Base-by-base conservation (phyloP, 2,797 vertebrate species). In the Halcyon leucocephala region DNA sequence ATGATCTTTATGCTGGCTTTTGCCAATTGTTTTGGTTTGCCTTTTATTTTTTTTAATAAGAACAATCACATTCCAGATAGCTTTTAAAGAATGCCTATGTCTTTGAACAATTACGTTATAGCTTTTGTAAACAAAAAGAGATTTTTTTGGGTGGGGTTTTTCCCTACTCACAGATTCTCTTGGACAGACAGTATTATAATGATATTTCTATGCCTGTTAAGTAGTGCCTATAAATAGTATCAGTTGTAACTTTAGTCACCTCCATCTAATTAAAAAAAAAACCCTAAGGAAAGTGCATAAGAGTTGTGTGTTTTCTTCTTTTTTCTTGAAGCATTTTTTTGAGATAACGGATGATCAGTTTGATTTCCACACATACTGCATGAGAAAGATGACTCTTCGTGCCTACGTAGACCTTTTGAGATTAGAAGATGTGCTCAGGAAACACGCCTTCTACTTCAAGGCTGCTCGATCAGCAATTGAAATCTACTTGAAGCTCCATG, bases 381-480 rank as follows among this genome's bases (percentile, higher is more conserved):
- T 98, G 98, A 98, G 98, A 94, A 98, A 98, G 94, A 98, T 98
- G 98, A 98, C 98, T 57, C 97, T 98, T 66, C 97, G 98, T 96
- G 98, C 98, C 89, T 98, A 98, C 17, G 98, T 98, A 86, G 98
- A 98, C 72, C 98, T 98, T 85, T 71, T 98, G 95, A 98, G 98
- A 73, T 92, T 98, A 94, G 98, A 98, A 96, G 98, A 98, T 82
- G 87, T 96, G 73, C 98, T 98, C 86, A 97, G 98, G 93, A 98
- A 98, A 97, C 98, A 98, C 81, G 92, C 96, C 51, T 98, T 98
- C 95, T 98, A 98, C 91, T 98, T 98, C 94, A 98, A 97, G 86
- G 98, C 98, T 92, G 98, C 98, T 86, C 97, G 94, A 64, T 97
- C 98, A 89, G 98, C 98, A 19, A 98, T 98, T 94, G 98, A 98